Conservation (phyloP, 2,797 vertebrate species). For the Aulostomus chinensis region DNA sequence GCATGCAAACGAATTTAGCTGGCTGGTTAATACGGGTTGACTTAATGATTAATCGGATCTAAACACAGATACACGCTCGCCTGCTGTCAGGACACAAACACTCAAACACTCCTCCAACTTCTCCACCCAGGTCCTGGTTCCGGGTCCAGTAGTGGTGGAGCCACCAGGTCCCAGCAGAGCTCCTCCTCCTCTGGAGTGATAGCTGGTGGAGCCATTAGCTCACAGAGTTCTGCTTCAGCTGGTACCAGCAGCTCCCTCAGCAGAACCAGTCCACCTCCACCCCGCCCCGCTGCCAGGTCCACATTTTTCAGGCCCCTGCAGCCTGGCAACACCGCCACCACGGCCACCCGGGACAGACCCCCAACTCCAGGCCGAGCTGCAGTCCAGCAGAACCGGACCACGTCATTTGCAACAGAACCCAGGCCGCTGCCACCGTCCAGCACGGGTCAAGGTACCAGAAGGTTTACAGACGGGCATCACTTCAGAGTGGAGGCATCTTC, state of each 20-base stretch:
- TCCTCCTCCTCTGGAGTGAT: neutral
- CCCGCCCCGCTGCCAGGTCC: neutral
- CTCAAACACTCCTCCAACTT: no score
- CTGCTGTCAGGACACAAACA: no score
- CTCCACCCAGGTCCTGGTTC: constrained; percentile 27
- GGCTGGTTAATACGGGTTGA: no score
- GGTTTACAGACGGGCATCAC: no score
- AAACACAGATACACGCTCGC: no score
- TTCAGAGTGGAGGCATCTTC: no score
- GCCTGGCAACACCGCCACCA: neutral
- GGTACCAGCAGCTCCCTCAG: neutral
- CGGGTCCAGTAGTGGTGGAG: constrained; percentile 10
- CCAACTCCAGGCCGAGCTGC: constrained; percentile 9
- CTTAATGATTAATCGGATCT: no score
- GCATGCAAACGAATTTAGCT: no score
- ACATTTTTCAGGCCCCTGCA: constrained; percentile 26
- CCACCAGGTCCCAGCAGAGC: constrained; percentile 26
- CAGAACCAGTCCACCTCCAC: neutral
- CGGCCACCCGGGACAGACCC: constrained; percentile 11
- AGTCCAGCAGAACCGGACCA: constrained; percentile 8
- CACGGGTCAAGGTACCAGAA: constrained; percentile 26
- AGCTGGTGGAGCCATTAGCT: neutral
- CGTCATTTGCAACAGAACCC: neutral
- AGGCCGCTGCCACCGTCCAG: constrained; percentile 21
- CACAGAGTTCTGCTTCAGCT: constrained; percentile 2